These are phyloP conservation scores for Nudaria mundana DNA, from an alignment of 2,888 invertebrate species.

Conservation along the genomic window DNA sequence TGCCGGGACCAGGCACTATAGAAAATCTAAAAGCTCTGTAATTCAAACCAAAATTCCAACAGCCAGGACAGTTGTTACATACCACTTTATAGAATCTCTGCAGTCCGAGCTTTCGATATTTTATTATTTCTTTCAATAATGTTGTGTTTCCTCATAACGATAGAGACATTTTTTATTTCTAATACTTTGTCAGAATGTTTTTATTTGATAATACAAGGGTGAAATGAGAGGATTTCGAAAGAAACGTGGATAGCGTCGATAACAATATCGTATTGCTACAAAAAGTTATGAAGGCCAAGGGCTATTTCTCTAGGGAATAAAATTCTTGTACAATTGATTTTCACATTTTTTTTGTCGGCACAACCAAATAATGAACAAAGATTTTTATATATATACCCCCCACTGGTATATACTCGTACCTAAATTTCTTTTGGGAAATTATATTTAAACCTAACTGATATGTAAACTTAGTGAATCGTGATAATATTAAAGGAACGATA, in stretches of 20 bases:
- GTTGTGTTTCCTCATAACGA: neutral
- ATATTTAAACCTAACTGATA: no score
- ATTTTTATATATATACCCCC: no score
- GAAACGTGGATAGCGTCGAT: constrained; percentile 25
- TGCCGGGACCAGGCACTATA: no score
- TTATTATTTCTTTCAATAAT: no score
- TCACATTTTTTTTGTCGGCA: constrained; percentile 4
- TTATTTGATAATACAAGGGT: constrained; percentile 9
- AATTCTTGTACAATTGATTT: constrained; percentile 22
- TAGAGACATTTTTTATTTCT: neutral
- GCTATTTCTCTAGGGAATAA: constrained; percentile 26
- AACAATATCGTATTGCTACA: constrained; percentile 16
- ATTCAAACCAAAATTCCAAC: no score
- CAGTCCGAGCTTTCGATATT: no score
- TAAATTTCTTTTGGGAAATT: neutral
- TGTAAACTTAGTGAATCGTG: no score
- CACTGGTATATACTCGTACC: no score
- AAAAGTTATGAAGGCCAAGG: constrained; percentile 18
- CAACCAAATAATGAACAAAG: constrained; percentile 1
- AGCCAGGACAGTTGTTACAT: no score
- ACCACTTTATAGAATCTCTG: no score
- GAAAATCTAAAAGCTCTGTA: no score
- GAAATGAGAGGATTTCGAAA: constrained; percentile 12
- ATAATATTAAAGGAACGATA: no score
- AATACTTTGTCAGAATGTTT: neutral